Evolutionary conservation across 1,140 invertebrate species (phyloP), one percentile per base, ranked within the genome.

Genomic region (Penaeus indicus): DNA sequence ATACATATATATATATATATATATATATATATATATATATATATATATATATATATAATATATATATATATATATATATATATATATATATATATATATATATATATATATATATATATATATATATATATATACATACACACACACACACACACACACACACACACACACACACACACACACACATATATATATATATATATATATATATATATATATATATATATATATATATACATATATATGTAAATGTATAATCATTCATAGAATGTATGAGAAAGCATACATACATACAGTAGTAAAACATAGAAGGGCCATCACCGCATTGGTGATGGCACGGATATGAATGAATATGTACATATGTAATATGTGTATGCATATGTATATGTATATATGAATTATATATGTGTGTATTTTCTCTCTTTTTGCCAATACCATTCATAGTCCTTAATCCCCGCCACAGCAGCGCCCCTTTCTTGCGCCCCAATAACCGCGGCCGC

Each of bases 21-120:
- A 72, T 72, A 21, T 72, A 72, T 72, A 16, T 16, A 22, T 69
- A 11, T 69, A 18, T 69, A 69, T 69, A 69, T 22, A 69, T 69
- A 22, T 69, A 69, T 69, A 69, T 69, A 19, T 69, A 69, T 69
- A 69, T 80, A 80, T 80, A 80, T 80, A 42, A 42, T 80, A 80
- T 80, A 80, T 80, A 80, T 80, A 80, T 42, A 80, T 80, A 80
- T 80, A 80, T 80, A 42, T 80, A 80, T 80, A 21, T 72, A 72
- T 72, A 21, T 72, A 72, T 72, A 32, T 61, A 83, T 62, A 32
- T 83, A n/a, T 83, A 21, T 77, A 21, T 86, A 47, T 60, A 47
- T 62, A n/a, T 86, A 47, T 69, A 25, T 61, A 18, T 60, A 16
- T n/a, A 5, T 62, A 60, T 47, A n/a, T 27, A 18, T 78, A n/a